Base-by-base conservation (phyloP, 1,140 invertebrate species). In the Drosophila varians region DNA sequence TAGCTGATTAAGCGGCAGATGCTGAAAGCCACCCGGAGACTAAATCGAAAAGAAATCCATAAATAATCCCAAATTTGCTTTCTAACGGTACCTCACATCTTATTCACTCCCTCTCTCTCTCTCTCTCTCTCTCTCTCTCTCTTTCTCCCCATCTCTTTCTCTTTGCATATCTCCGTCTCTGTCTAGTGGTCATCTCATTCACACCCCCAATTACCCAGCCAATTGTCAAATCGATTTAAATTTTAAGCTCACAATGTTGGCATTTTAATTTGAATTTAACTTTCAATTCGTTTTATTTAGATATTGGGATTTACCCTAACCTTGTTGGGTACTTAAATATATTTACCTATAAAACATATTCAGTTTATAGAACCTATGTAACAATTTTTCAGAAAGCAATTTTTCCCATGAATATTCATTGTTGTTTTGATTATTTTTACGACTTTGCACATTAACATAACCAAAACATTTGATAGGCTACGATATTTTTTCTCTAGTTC, bases 181-280 rank as follows among this genome's bases (percentile, higher is more conserved):
- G 8, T 28, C 8, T 28, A 9, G 8, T 1, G 7, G 8, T 9
- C 26, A 28, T 31, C 28, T 31, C 28, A 31, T 31, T 18, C 2
- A n/a, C 43, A 40, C 19, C 34, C 56, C 16, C 53, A 43, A 57
- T 45, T 40, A 46, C 8, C 11, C n/a, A 28, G 1, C n/a, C 60
- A 66, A 52, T 66, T 66, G 62, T 66, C 62, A 66, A 45, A 45
- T 34, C 46, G 46, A 66, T 65, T 66, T 26, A 65, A 48, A 36
- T 16, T 43, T 65, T 34, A 66, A 52, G 26, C 52, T 54, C 56
- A 26, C 11, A 43, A 16, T 28, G 11, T 42, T 61, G 72, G 47
- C 55, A 70, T 45, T 76, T 77, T 58, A 76, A 58, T 71, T 70
- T 76, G 52, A 57, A 58, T 51, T 66, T 66, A 64, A 66, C 65